These are phyloP conservation scores for Acanthurus tractus DNA, from an alignment of 2,797 vertebrate species.

Conservation along the genomic window DNA sequence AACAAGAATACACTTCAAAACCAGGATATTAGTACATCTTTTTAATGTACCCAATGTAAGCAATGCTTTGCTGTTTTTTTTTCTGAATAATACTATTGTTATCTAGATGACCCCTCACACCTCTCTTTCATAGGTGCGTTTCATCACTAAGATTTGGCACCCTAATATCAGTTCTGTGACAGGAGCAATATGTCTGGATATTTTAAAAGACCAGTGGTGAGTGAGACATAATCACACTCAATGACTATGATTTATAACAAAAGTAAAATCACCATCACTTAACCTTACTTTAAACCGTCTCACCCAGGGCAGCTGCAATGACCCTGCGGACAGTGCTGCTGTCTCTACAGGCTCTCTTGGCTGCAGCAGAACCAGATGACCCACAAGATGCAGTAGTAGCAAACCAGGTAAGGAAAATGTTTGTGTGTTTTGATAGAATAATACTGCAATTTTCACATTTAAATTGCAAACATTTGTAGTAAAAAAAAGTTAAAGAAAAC, in stretches of 20 bases:
- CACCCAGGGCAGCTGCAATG: constrained; percentile 97
- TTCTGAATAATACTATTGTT: background rate
- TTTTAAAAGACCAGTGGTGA: constrained; percentile 99
- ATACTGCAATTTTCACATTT: too few relatives aligned
- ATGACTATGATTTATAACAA: background rate
- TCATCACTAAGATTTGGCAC: constrained; percentile 99
- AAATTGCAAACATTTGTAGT: background rate
- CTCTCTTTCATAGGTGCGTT: constrained; percentile 91
- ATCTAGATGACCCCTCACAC: constrained; percentile 6
- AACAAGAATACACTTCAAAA: background rate
- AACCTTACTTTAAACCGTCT: constrained; percentile 14
- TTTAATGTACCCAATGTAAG: background rate
- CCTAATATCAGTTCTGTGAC: constrained; percentile 99
- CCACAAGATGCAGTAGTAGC: constrained; percentile 99
- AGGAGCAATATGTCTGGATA: constrained; percentile 99
- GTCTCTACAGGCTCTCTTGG: constrained; percentile 97
- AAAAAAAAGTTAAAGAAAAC: background rate
- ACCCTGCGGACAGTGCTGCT: constrained; percentile 98
- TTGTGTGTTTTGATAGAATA: background rate
- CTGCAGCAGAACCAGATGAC: constrained; percentile 98
- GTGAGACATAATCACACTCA: constrained; percentile 53
- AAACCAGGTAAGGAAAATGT: constrained; percentile 90
- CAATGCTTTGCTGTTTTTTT: background rate
- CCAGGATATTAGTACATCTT: background rate
- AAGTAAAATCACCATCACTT: too few relatives aligned